Base-by-base conservation (phyloP, 2,797 vertebrate species). In the Phalloptychus januarius region DNA sequence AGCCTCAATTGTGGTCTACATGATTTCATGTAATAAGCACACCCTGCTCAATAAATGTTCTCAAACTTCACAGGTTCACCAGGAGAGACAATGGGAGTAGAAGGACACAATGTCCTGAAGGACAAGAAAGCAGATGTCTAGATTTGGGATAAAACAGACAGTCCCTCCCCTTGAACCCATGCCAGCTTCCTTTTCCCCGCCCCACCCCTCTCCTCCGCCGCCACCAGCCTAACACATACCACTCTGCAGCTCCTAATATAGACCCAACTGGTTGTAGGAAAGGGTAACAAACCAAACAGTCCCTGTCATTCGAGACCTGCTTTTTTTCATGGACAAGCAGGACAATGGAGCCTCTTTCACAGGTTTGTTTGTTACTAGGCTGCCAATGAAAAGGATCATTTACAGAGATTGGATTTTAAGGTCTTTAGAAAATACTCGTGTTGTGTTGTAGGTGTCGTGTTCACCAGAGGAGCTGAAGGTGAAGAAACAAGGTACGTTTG, bases 161-260 rank as follows among this genome's bases (percentile, higher is more conserved):
- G 81, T 75, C 80, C 88, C 88, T 80, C 84, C 90, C 52, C 45
- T 33, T 77, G 78, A 71, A 28, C 44, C 28, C 5, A 15, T 25
- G 74, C 87, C 86, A 88, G 71, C 44, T 50, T 33, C 75, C 63
- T 20, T 54, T 6, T 25, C 72, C 78, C 86, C 61, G 38, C 58
- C 80, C 46, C 76, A 85, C 52, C 20, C 58, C 77, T 44, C 8
- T 56, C 28, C 63, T 40, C 3, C 31, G 42, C 67, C 48, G 0
- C n/a, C 72, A 77, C 50, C 25, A 31, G 56, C 72, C 70, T 0
- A 12, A 79, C 74, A 78, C 91, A 92, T 93, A 88, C 85, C 87
- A 72, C 63, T 44, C 1, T 1, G 85, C 75, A 77, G 72, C 70
- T 93, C 94, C 88, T 86, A 93, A 94, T 92, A 94, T 95, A 94